These are phyloP conservation scores for Lycocorax pyrrhopterus DNA, from an alignment of 2,113 vertebrate species.

Conservation along the genomic window DNA sequence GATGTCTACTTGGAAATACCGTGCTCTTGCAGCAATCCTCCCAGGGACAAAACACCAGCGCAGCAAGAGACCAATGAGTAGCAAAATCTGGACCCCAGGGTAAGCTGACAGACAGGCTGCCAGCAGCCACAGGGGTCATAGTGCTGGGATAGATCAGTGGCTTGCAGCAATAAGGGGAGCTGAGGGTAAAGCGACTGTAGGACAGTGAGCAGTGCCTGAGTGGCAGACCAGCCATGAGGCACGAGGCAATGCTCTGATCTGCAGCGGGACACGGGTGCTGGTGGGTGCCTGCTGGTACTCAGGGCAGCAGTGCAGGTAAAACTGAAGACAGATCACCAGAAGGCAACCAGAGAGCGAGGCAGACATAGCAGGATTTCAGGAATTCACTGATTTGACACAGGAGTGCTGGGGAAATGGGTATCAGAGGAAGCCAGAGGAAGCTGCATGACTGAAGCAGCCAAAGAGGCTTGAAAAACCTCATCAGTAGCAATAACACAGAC, in stretches of 20 bases:
- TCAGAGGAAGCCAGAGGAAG: neutral
- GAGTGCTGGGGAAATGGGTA: neutral
- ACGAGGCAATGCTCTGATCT: neutral
- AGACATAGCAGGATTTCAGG: neutral
- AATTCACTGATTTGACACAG: neutral
- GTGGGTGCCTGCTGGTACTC: neutral
- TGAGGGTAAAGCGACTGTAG: rapidly evolving
- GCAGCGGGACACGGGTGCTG: rapidly evolving
- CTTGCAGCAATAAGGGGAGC: neutral
- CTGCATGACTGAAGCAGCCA: neutral
- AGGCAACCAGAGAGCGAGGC: neutral
- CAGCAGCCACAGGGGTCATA: neutral
- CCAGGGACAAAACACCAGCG: neutral
- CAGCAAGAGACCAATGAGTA: neutral
- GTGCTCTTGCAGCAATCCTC: neutral
- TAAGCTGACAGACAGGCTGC: neutral
- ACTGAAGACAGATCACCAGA: neutral
- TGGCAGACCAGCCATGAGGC: neutral
- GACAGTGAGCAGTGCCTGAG: neutral
- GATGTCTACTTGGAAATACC: neutral
- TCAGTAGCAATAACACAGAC: neutral
- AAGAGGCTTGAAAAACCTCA: neutral
- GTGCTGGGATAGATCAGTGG: neutral
- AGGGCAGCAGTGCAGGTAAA: neutral
- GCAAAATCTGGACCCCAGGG: neutral